Base-by-base conservation (phyloP, 1,140 invertebrate genomes). In the Ceratina japonica region DNA sequence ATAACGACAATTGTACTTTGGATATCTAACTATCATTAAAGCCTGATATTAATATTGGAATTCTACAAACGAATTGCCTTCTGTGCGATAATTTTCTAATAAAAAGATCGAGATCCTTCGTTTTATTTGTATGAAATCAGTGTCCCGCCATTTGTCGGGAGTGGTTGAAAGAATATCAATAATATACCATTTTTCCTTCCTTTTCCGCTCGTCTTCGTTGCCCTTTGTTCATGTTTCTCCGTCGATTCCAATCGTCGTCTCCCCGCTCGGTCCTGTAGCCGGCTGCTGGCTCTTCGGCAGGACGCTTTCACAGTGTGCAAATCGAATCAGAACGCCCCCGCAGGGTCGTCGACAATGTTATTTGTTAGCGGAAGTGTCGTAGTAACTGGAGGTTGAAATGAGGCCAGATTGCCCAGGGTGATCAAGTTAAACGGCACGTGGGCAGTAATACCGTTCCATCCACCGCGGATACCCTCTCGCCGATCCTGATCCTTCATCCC, bases 351-450 rank as follows among this genome's bases (percentile, higher is more conserved):
- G 88, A 91, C 91, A 91, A 92, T 92, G 87, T 92, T 92, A 91
- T 92, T 92, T 91, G 91, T 92, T 91, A 91, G 91, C 86, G 86
- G 89, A 90, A 91, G 91, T 90, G 89, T 90, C 89, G 89, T 89
- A 91, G 90, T 90, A 92, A 91, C 89, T 89, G 86, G 88, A 91
- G 90, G 88, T 92, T 92, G 91, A 92, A 92, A 93, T 90, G 91
- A 92, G 91, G 90, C 90, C 91, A 93, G 91, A 93, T 93, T 93
- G 92, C 84, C 87, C 90, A 62, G 59, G 87, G 88, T 93, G 92
- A 93, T 93, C 91, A 91, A 92, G 92, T 93, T 93, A 93, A 92
- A 91, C 87, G 91, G 89, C 91, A 93, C 92, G 92, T 93, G 92
- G 87, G 85, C 82, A 86, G 87, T 86, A 87, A 90, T 80, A 71